phyloP scores from a whole-genome alignment of 2,797 vertebrate species.

The Sibirionetta formosa region DNA sequence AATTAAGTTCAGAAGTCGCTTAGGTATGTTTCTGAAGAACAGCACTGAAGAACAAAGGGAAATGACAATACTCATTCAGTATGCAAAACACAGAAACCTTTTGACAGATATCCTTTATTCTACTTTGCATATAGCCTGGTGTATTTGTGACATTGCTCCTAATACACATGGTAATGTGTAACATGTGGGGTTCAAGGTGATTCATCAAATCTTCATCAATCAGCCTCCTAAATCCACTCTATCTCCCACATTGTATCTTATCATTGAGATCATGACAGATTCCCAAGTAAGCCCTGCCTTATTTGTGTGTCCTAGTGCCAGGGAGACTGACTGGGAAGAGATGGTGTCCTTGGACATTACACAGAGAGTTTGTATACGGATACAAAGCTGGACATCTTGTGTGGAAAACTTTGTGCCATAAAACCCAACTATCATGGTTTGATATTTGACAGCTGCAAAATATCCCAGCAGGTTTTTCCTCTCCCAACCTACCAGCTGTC shows the following conservation, averaged over 20 bases:
- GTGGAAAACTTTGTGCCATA: conserved; percentile 8
- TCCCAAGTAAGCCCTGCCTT: neutral
- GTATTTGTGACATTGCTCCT: neutral
- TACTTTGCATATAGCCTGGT: neutral
- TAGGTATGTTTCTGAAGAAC: neutral
- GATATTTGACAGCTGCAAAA: conserved; percentile 30
- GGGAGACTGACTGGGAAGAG: neutral
- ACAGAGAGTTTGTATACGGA: neutral
- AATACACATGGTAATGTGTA: neutral
- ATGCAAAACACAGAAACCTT: neutral
- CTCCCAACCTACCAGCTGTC: conserved; percentile 19
- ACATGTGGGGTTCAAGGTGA: fast-evolving
- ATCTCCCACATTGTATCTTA: neutral
- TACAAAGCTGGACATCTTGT: neutral
- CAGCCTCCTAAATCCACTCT: neutral
- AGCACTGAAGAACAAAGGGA: neutral
- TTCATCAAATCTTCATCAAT: neutral
- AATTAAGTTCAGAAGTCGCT: neutral
- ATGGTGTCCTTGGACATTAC: neutral
- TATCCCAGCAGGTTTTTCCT: neutral
- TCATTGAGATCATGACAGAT: neutral
- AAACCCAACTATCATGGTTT: neutral
- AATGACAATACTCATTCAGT: neutral
- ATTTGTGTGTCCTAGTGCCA: neutral
- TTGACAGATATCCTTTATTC: neutral